Evolutionary conservation across 2,113 vertebrate species (phyloP), one percentile per base, ranked within the genome.

Genomic region (Rafetus swinhoei): DNA sequence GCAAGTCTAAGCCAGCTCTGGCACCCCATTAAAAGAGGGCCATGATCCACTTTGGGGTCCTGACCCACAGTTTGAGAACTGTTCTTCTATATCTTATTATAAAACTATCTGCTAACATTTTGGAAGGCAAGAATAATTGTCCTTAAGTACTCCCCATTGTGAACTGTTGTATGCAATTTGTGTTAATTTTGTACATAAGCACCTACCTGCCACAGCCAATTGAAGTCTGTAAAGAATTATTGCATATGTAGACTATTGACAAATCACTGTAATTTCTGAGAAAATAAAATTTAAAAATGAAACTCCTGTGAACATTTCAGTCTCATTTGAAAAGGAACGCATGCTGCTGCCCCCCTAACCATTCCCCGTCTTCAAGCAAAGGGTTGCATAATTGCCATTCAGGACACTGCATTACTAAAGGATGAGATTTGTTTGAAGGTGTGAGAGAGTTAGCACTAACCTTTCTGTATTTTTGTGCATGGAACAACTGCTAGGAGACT

Each of bases 341-440:
- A 5, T n/a, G 39, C 80, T 45, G 80, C 13, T 32, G 81, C 88
- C 82, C 88, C 93, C 57, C 52, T 92, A 29, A 54, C 3, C 0
- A 0, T 56, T 25, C 84, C 84, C 32, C 52, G 65, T 57, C 80
- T 57, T 57, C 74, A 32, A 55, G 35, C 74, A 80, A 60, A 52
- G 52, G 50, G 24, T 76, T 93, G 35, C 32, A 10, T 95, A 93
- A 80, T 90, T 89, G 57, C 45, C 57, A 9, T 87, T 72, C 76
- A 76, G 53, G 45, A 77, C 92, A 60, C 90, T 84, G 82, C 14
- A 10, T 55, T 89, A 35, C 54, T 81, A 32, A 57, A 88, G 77
- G 85, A 53, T 11, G 92, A 85, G 50, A 53, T 50, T 21, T 79
- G 57, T 7, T 45, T 92, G 55, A 59, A 27, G 27, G 65, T 59